Base-by-base conservation (phyloP, 1,140 invertebrate genomes). In the Ctenoplectra terminalis region DNA sequence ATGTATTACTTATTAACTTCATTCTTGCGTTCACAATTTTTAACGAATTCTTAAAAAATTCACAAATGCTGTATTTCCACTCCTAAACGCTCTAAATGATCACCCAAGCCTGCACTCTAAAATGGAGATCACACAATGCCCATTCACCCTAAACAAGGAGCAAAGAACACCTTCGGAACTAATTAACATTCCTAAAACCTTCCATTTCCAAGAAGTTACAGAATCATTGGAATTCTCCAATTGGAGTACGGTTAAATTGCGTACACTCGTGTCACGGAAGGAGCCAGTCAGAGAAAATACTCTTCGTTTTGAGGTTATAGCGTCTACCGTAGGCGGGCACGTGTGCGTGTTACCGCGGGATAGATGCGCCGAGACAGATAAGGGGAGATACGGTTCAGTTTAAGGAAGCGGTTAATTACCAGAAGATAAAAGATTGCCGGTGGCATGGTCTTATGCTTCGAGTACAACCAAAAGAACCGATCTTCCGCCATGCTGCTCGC, bases 381-480 rank as follows among this genome's bases (percentile, higher is more conserved):
- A 84, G 82, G 73, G 86, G 88, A 90, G 90, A 91, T 91, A 91
- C 88, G 89, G 88, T 88, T 90, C 83, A 89, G 90, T 90, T 92
- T 90, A 90, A 93, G 92, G 92, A 92, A 93, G 91, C 91, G 90
- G 89, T 92, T 93, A 92, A 92, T 93, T 93, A 92, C 88, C 90
- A 84, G 83, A 83, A 92, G 91, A 92, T 91, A 90, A 87, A 86
- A 89, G 87, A 91, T 91, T 91, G 88, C 87, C 86, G 78, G 83
- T 84, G 86, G 86, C 85, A 87, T 77, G 85, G 82, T 81, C 82
- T 86, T 83, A 75, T 83, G 72, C 66, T 61, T 84, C 63, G 82
- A 52, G 82, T 84, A 75, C 58, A 73, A 69, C 82, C 69, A 69
- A 87, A 87, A 83, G 78, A 87, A 87, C 67, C 76, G 76, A 80